Evolutionary conservation across 2,113 vertebrate genomes (phyloP).

Genomic region (Oceanites oceanicus): DNA sequence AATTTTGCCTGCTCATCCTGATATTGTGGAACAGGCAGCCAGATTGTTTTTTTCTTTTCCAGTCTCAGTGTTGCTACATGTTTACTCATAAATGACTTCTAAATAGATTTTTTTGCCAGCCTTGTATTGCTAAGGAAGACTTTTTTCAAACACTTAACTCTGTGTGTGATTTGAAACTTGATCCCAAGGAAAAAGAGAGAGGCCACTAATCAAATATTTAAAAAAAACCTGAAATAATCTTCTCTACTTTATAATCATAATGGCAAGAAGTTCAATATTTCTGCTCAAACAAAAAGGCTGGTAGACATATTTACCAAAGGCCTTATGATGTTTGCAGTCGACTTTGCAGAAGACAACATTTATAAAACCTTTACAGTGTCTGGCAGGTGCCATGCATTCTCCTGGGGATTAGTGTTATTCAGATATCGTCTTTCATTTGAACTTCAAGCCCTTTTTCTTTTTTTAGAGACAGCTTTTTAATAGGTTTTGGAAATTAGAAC

Average conservation of each 20-base stretch:
- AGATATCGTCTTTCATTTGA: slow-evolving; percentile 76
- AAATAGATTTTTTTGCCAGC: background rate
- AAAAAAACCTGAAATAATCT: slow-evolving; percentile 47
- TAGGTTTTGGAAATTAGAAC: slow-evolving; percentile 64
- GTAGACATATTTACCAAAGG: slow-evolving; percentile 75
- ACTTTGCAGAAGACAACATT: slow-evolving; percentile 74
- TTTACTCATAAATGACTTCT: background rate
- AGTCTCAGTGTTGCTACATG: background rate
- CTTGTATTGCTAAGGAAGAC: background rate
- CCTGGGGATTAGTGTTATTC: slow-evolving; percentile 56
- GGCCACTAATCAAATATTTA: slow-evolving; percentile 48
- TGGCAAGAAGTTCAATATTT: slow-evolving; percentile 76
- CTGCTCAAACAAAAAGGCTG: slow-evolving; percentile 75
- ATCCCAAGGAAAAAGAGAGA: slow-evolving; percentile 39
- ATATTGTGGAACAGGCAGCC: background rate
- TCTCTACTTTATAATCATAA: slow-evolving; percentile 70
- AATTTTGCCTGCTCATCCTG: background rate
- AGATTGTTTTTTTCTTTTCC: background rate
- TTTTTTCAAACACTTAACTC: slow-evolving; percentile 19
- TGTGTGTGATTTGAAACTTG: slow-evolving; percentile 31
- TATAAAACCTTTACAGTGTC: slow-evolving; percentile 73
- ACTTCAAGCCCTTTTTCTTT: slow-evolving; percentile 66
- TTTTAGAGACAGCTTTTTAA: slow-evolving; percentile 41
- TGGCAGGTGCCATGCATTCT: slow-evolving; percentile 56
- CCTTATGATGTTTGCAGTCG: slow-evolving; percentile 71